Evolutionary conservation across 2,113 vertebrate genomes (phyloP).

Genomic region (Cisticola juncidis): DNA sequence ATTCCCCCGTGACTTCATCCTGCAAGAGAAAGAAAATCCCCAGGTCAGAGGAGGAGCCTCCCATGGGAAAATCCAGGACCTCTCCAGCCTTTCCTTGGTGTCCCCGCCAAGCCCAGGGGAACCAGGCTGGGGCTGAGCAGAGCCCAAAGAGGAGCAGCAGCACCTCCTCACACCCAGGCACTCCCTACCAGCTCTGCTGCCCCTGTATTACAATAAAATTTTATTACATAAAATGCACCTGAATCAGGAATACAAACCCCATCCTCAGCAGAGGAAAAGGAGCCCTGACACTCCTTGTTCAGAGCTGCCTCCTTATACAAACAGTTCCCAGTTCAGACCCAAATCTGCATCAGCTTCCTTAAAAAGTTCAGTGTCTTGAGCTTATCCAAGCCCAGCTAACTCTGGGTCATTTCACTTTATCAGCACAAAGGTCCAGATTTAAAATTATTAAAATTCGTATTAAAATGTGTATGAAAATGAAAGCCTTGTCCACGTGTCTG

Average conservation of each 20-base stretch:
- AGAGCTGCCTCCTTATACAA: background rate
- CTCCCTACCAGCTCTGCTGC: background rate
- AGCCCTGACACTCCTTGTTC: background rate
- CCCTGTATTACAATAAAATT: accelerated
- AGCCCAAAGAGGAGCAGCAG: background rate
- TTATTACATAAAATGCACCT: background rate
- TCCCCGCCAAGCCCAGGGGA: accelerated
- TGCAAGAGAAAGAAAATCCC: slow-evolving; percentile 71
- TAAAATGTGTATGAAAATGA: background rate
- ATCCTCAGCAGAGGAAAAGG: background rate
- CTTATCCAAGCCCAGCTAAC: background rate
- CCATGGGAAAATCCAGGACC: background rate
- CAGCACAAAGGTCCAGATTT: background rate
- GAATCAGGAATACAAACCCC: background rate
- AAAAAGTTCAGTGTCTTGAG: accelerated
- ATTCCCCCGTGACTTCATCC: slow-evolving; percentile 74
- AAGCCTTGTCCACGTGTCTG: background rate
- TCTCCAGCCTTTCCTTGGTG: accelerated
- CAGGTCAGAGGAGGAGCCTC: background rate
- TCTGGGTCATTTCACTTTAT: background rate
- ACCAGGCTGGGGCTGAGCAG: background rate
- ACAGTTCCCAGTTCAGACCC: background rate
- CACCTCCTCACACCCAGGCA: background rate
- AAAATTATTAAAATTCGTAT: no score
- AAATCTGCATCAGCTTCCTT: background rate